phyloP scores from a whole-genome alignment of 1,140 invertebrate species.

The Zophobas morio region DNA sequence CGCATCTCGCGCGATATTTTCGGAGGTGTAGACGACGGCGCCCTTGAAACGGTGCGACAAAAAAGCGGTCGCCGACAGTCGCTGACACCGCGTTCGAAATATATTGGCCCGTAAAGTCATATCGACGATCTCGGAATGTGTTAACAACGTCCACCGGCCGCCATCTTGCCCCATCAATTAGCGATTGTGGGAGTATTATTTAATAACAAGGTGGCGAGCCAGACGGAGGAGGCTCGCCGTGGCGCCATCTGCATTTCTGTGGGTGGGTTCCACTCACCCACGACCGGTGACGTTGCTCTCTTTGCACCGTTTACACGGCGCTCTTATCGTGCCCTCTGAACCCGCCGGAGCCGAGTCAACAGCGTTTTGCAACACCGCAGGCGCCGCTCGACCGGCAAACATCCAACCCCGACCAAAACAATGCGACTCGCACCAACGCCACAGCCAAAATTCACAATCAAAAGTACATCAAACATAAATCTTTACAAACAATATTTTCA shows the following conservation, averaged over 20 bases:
- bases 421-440: too few relatives aligned
- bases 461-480: too few relatives aligned
- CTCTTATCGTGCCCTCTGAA: constrained; percentile 39
- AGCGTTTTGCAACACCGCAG: constrained; percentile 43
- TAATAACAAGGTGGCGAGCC: constrained; percentile 32
- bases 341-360: constrained; percentile 23
- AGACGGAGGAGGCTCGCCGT: constrained; percentile 40
- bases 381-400: constrained; percentile 24
- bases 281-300: constrained; percentile 29
- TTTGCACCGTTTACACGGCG: constrained; percentile 17
- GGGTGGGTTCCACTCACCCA: constrained; percentile 39
- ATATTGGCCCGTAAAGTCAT: constrained; percentile 30
- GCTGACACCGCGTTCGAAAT: constrained; percentile 24
- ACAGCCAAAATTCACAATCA: too few relatives aligned
- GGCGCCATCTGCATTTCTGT: constrained; percentile 44
- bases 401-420: not conserved
- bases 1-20: not conserved
- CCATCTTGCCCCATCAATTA: constrained; percentile 5
- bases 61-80: constrained; percentile 32
- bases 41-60: constrained; percentile 33
- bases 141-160: not conserved
- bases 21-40: constrained; percentile 18
- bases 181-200: constrained; percentile 44
- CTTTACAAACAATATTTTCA: too few relatives aligned
- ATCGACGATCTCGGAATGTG: constrained; percentile 14